These are phyloP conservation scores for Larimichthys crocea DNA, from an alignment of 2,113 vertebrate genomes.

Conservation along the genomic window DNA sequence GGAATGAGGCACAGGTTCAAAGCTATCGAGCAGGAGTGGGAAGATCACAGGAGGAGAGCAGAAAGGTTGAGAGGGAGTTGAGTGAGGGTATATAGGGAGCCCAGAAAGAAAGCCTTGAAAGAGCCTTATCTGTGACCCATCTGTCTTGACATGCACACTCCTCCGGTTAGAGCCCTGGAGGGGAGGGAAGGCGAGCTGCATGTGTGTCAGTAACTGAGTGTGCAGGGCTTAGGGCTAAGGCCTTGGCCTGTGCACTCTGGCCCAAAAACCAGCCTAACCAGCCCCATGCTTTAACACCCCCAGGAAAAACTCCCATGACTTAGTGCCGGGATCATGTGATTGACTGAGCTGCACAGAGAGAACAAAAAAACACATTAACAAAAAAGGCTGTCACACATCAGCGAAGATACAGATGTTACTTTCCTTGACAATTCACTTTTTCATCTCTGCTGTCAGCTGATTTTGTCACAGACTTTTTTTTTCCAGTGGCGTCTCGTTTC, in stretches of 20 bases:
- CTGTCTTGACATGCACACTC: constrained; percentile 77
- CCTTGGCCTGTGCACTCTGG: constrained; percentile 76
- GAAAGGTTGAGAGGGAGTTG: constrained; percentile 53
- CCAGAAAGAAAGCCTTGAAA: constrained; percentile 51
- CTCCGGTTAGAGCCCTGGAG: constrained; percentile 68
- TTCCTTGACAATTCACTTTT: constrained; percentile 36
- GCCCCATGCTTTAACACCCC: constrained; percentile 60
- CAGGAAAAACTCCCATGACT: constrained; percentile 68
- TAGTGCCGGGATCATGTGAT: constrained; percentile 63
- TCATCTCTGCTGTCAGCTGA: constrained; percentile 40
- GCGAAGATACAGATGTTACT: constrained; percentile 37
- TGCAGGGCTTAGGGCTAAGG: constrained; percentile 59
- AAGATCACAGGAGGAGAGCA: constrained; percentile 63
- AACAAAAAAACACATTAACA: constrained; percentile 31
- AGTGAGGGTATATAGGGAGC: constrained; percentile 46
- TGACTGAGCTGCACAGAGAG: constrained; percentile 21
- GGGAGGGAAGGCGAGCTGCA: constrained; percentile 48
- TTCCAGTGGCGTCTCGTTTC: neutral
- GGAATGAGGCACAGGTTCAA: constrained; percentile 66
- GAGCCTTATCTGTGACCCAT: constrained; percentile 77
- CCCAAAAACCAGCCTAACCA: constrained; percentile 74
- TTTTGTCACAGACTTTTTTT: neutral
- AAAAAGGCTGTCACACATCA: constrained; percentile 44
- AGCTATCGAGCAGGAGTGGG: constrained; percentile 37
- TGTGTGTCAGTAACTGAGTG: constrained; percentile 61